Evolutionary conservation across 2,797 vertebrate genomes (phyloP).

Genomic region (Threskiornis aethiopicus): DNA sequence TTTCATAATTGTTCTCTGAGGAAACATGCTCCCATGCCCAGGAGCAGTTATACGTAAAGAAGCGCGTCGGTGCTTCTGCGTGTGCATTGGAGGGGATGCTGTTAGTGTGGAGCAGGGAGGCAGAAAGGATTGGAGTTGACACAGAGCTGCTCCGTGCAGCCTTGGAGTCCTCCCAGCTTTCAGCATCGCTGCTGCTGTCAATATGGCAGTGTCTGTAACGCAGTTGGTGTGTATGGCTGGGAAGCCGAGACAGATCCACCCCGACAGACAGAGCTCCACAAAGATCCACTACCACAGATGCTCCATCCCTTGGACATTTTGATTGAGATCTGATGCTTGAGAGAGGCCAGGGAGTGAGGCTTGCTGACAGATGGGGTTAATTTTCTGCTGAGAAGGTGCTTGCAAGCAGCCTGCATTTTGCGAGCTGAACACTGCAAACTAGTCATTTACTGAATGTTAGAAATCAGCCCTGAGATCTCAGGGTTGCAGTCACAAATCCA

Average conservation of each 20-base stretch:
- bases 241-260: background rate
- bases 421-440: background rate
- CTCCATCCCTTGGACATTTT: accelerated
- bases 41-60: background rate
- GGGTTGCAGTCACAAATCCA: background rate
- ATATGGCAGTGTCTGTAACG: background rate
- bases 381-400: background rate
- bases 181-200: slow-evolving; percentile 32
- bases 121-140: slow-evolving; percentile 45
- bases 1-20: background rate
- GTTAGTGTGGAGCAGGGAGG: background rate
- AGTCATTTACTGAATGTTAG: background rate
- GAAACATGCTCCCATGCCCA: background rate
- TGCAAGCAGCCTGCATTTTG: background rate
- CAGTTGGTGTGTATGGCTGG: background rate
- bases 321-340: background rate
- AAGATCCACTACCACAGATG: background rate
- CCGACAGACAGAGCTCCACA: background rate
- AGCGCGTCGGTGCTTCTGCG: background rate
- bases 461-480: background rate
- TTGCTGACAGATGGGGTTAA: background rate
- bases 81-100: background rate
- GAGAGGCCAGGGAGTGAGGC: background rate
- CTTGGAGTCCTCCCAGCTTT: slow-evolving; percentile 39
- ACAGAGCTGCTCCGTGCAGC: slow-evolving; percentile 41